These are phyloP conservation scores for Vidua macroura DNA, from an alignment of 2,113 vertebrate species.

Conservation along the genomic window DNA sequence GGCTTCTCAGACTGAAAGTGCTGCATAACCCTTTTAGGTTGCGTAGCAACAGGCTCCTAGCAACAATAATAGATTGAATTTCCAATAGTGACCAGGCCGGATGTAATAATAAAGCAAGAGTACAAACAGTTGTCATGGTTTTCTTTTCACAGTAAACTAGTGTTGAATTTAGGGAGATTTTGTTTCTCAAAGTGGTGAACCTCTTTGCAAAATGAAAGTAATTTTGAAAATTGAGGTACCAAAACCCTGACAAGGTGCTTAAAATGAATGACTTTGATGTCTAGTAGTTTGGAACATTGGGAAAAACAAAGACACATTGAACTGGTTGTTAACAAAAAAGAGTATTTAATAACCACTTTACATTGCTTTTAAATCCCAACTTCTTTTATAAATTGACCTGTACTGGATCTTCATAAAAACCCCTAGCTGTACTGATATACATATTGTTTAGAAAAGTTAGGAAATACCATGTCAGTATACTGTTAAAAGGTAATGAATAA, in stretches of 20 bases:
- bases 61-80: slow-evolving; percentile 80
- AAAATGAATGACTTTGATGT: neutral
- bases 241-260: slow-evolving; percentile 6
- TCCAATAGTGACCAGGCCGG: slow-evolving; percentile 78
- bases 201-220: slow-evolving; percentile 43
- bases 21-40: slow-evolving; percentile 77
- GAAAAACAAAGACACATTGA: slow-evolving; percentile 14
- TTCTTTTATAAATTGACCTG: neutral
- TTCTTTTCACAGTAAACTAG: slow-evolving; percentile 72
- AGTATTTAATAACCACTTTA: neutral
- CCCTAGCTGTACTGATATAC: neutral
- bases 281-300: neutral
- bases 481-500: neutral
- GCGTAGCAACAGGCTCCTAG: slow-evolving; percentile 79
- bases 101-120: slow-evolving; percentile 79
- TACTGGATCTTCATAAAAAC: neutral
- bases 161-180: slow-evolving; percentile 57
- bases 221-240: slow-evolving; percentile 39
- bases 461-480: neutral
- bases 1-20: slow-evolving; percentile 68
- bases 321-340: neutral
- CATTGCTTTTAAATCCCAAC: neutral
- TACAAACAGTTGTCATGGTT: slow-evolving; percentile 81
- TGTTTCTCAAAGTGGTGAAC: slow-evolving; percentile 31
- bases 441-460: neutral